Evolutionary conservation across 2,888 invertebrate genomes (phyloP).

Genomic region (Rugalucina vietnamica): DNA sequence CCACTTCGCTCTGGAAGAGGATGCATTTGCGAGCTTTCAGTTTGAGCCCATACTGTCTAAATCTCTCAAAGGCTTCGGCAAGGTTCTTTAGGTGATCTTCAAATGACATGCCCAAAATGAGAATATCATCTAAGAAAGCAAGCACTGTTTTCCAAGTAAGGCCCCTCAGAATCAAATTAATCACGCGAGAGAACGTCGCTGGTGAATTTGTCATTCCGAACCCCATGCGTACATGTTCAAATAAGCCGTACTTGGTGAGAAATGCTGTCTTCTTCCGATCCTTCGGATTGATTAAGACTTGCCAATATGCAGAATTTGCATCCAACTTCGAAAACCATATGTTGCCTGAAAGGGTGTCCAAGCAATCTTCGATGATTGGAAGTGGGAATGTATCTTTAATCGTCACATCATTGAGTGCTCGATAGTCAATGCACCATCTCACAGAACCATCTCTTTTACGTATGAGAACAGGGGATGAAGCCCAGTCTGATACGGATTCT

Average conservation of each 20-base stretch:
- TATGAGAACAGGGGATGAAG: conserved; percentile 47
- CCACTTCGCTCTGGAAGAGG: conserved; percentile 48
- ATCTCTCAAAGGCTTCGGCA: conserved; percentile 23
- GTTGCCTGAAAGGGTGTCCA: conserved; percentile 43
- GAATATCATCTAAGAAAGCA: conserved; percentile 54
- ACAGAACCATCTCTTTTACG: conserved; percentile 35
- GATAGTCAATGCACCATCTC: conserved; percentile 48
- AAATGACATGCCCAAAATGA: conserved; percentile 37
- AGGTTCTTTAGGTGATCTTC: conserved; percentile 37
- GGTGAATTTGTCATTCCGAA: conserved; percentile 60
- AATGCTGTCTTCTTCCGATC: conserved; percentile 61
- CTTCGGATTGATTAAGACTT: conserved; percentile 22
- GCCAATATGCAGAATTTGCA: conserved; percentile 33
- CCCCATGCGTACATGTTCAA: conserved; percentile 52
- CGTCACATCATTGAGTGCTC: conserved; percentile 40
- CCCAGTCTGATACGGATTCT: conserved; percentile 48
- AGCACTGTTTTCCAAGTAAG: conserved; percentile 39
- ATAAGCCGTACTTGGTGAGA: conserved; percentile 51
- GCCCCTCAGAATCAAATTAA: conserved; percentile 48
- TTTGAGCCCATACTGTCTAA: conserved; percentile 36
- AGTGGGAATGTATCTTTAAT: conserved; percentile 47
- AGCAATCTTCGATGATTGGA: conserved; percentile 36
- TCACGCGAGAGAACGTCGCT: conserved; percentile 44
- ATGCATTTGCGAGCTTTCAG: conserved; percentile 53
- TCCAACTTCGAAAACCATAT: conserved; percentile 28